Evolutionary conservation across 2,888 invertebrate species (phyloP).

Genomic region (Hirtodrosophila confusa): DNA sequence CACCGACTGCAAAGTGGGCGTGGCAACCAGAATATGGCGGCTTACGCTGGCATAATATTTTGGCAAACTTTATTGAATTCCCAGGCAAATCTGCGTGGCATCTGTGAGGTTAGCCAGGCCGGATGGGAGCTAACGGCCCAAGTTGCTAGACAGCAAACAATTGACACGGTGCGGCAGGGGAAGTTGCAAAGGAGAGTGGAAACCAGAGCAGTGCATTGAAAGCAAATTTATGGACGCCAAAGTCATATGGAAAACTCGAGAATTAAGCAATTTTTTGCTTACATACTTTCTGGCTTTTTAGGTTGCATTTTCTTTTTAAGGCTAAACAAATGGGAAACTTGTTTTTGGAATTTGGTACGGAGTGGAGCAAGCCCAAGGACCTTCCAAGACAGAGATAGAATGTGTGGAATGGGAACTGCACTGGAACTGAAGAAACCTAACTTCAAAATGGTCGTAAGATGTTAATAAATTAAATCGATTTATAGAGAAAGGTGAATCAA

Average conservation of each 20-base stretch:
- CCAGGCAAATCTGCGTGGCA: slow-evolving; percentile 70
- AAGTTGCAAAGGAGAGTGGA: slow-evolving; percentile 6
- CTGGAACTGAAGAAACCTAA: too few species aligned
- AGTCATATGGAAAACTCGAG: slow-evolving; percentile 73
- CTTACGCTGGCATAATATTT: slow-evolving; percentile 72
- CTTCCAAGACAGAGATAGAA: too few species aligned
- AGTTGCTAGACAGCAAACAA: slow-evolving; percentile 72
- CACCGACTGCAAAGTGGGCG: slow-evolving; percentile 31
- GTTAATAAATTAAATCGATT: too few species aligned
- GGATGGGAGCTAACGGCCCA: slow-evolving; percentile 35
- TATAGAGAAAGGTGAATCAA: too few species aligned
- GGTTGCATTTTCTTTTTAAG: slow-evolving; percentile 6
- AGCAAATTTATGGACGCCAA: slow-evolving; percentile 68
- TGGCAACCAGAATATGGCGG: slow-evolving; percentile 44
- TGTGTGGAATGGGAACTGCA: too few species aligned
- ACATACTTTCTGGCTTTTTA: slow-evolving; percentile 24
- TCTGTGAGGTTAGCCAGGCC: slow-evolving; percentile 39
- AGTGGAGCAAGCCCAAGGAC: not conserved
- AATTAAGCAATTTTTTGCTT: slow-evolving; percentile 60
- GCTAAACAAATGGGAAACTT: slow-evolving; percentile 41
- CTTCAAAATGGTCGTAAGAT: too few species aligned
- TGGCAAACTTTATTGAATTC: slow-evolving; percentile 80
- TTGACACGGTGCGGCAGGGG: slow-evolving; percentile 29
- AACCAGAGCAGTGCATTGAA: slow-evolving; percentile 61
- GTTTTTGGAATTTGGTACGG: slow-evolving; percentile 18